These are phyloP conservation scores for Lagorchestes hirsutus DNA, from an alignment of 2,797 vertebrate genomes.

Conservation along the genomic window DNA sequence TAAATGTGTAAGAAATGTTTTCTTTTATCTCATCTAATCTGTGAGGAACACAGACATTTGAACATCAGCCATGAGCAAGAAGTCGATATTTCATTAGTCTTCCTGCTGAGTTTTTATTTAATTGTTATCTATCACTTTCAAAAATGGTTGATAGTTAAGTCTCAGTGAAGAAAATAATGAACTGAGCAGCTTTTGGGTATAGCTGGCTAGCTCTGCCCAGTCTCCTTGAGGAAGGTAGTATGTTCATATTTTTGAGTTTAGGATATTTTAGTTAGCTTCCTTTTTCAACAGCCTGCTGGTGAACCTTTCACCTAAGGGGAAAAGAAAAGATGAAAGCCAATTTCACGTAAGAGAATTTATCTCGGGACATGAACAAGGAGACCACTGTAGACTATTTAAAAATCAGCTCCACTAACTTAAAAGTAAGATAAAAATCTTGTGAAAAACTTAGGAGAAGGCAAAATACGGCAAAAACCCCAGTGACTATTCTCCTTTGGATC, in stretches of 20 bases:
- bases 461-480: neutral
- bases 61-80: neutral
- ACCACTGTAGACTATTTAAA: slow-evolving; percentile 77
- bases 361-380: slow-evolving; percentile 64
- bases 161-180: neutral
- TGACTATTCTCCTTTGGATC: neutral
- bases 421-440: slow-evolving; percentile 41
- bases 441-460: neutral
- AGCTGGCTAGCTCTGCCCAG: neutral
- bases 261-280: slow-evolving; percentile 64
- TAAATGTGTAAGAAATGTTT: neutral
- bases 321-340: slow-evolving; percentile 71
- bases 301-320: slow-evolving; percentile 63
- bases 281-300: slow-evolving; percentile 59
- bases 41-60: neutral
- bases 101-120: slow-evolving; percentile 60
- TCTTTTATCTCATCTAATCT: neutral
- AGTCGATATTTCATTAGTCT: neutral
- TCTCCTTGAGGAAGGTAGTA: slow-evolving; percentile 44
- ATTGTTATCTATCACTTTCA: slow-evolving; percentile 58
- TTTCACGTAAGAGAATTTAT: slow-evolving; percentile 66
- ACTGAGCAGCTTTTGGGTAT: neutral
- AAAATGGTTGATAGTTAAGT: slow-evolving; percentile 15
- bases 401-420: slow-evolving; percentile 63
- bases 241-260: slow-evolving; percentile 47